A percentile compares a stretch with the other conserved stretches of the same genome.
Evolutionary conservation across 2,888 invertebrate genomes (phyloP).

Genomic region (Eulithis testata): DNA sequence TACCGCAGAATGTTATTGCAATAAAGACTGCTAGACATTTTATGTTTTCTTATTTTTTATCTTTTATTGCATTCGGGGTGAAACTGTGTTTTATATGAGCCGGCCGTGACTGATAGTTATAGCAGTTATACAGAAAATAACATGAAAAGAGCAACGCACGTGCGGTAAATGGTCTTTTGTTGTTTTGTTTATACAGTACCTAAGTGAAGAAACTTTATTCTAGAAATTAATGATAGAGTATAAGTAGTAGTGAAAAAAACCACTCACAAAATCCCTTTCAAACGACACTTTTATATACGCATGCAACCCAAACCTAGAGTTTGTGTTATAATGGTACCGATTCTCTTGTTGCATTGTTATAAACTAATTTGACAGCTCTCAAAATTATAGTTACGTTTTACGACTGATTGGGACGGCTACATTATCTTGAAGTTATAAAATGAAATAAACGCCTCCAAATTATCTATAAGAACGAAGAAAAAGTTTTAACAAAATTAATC

Average conservation of each 20-base stretch:
- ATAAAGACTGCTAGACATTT: constrained; percentile 66
- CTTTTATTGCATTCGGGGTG: constrained; percentile 70
- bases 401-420: too few relatives aligned
- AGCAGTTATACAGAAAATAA: constrained; percentile 32
- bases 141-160: constrained; percentile 51
- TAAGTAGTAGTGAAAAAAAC: too few relatives aligned
- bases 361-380: too few relatives aligned
- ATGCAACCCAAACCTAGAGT: too few relatives aligned
- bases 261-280: too few relatives aligned
- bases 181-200: constrained; percentile 43
- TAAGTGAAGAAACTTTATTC: too few relatives aligned
- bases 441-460: constrained; percentile 14
- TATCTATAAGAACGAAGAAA: constrained; percentile 52
- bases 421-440: too few relatives aligned
- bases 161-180: constrained; percentile 52
- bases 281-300: too few relatives aligned
- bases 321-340: too few relatives aligned
- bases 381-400: too few relatives aligned
- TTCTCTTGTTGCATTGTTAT: too few relatives aligned
- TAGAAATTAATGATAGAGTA: too few relatives aligned
- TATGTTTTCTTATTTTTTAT: constrained; percentile 70
- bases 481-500: constrained; percentile 81
- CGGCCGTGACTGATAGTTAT: constrained; percentile 62
- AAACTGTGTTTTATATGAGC: constrained; percentile 34
- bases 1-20: constrained; percentile 61